phyloP scores from a whole-genome alignment of 2,797 vertebrate species.

The Mormyrops attenuatus region DNA sequence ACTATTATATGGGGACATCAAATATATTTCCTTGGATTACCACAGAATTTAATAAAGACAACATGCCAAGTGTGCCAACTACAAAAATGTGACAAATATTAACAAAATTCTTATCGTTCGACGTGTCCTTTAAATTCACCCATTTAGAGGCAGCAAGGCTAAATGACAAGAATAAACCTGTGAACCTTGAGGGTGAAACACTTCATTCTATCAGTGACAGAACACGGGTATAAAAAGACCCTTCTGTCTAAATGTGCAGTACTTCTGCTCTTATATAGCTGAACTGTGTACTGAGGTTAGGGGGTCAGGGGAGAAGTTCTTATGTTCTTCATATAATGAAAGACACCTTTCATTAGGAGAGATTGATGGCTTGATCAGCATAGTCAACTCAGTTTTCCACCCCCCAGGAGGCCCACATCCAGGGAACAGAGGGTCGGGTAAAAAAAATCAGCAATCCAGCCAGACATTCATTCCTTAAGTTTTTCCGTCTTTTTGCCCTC shows the following conservation, averaged over 20 bases:
- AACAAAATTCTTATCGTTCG: neutral
- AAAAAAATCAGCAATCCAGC: neutral
- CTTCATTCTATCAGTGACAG: neutral
- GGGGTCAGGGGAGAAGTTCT: neutral
- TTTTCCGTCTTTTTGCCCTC: slow-evolving; percentile 52
- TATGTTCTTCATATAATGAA: neutral
- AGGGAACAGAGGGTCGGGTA: neutral
- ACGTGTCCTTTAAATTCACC: neutral
- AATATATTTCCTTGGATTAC: neutral
- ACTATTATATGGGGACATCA: neutral
- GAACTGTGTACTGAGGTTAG: neutral
- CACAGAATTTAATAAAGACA: neutral
- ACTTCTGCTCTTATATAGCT: neutral
- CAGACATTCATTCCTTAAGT: slow-evolving; percentile 36
- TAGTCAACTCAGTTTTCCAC: neutral
- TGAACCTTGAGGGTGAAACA: neutral
- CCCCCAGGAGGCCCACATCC: neutral
- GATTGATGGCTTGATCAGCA: neutral
- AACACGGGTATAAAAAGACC: neutral
- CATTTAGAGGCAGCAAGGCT: neutral
- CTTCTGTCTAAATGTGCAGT: neutral
- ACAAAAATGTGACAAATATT: neutral
- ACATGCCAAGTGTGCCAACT: neutral
- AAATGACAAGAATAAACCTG: neutral
- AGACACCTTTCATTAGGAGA: neutral